Evolutionary conservation across 2,113 vertebrate species (phyloP).

Genomic region (Tautogolabrus adspersus): DNA sequence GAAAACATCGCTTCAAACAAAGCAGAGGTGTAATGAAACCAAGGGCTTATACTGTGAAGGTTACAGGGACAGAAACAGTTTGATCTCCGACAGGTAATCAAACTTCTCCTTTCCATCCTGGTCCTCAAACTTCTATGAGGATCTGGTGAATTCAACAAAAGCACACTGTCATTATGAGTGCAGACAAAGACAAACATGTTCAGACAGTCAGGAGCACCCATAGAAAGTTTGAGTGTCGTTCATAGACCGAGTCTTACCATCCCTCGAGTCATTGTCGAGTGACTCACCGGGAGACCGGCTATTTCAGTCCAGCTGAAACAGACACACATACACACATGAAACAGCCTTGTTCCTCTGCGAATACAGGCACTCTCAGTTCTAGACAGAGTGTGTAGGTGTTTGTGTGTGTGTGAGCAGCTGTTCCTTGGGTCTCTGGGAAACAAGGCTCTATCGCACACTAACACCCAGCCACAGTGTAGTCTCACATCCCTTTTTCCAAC

Average conservation of each 20-base stretch:
- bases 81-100: conserved; percentile 27
- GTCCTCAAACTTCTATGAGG: conserved; percentile 8
- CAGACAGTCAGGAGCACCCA: conserved; percentile 60
- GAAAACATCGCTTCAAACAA: conserved; percentile 45
- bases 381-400: conserved; percentile 55
- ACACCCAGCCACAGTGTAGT: conserved; percentile 53
- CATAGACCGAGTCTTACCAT: conserved; percentile 43
- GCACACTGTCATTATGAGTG: conserved; percentile 17
- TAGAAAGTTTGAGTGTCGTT: conserved; percentile 54
- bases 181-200: conserved; percentile 59
- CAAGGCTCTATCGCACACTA: conserved; percentile 55
- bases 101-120: conserved; percentile 1
- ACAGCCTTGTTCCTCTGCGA: conserved; percentile 68
- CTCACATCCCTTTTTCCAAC: conserved; percentile 73
- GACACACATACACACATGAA: conserved; percentile 70
- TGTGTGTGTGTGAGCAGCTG: conserved; percentile 69
- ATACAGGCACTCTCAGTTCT: conserved; percentile 61
- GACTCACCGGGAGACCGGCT: conserved; percentile 73
- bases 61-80: conserved; percentile 32
- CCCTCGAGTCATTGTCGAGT: conserved; percentile 56
- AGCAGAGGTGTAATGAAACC: conserved; percentile 5
- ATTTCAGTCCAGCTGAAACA: conserved; percentile 73
- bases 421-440: conserved; percentile 60
- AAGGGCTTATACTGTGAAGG: not conserved
- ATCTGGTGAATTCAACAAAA: conserved; percentile 40